Evolutionary conservation across 2,797 vertebrate species (phyloP).

Genomic region (Pogonophryne albipinna): DNA sequence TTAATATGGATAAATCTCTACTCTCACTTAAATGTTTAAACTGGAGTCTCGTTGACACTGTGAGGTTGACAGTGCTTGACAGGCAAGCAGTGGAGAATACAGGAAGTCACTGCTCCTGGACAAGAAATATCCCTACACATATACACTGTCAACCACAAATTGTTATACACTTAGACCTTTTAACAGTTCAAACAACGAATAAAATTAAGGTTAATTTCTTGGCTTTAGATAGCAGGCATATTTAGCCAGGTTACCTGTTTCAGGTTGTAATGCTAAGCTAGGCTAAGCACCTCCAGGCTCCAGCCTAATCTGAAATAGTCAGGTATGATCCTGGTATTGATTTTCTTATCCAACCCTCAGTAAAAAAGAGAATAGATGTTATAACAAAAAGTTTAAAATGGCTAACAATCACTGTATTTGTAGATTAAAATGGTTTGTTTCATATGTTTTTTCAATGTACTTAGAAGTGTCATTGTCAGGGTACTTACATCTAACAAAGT

Average conservation of each 20-base stretch:
- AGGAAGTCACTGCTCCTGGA: not conserved
- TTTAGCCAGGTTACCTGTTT: not conserved
- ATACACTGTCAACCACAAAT: not conserved
- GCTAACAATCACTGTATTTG: not conserved
- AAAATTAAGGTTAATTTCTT: not conserved
- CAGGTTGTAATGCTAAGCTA: slow-evolving; percentile 1
- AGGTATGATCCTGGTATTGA: not conserved
- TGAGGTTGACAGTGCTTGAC: slow-evolving; percentile 23
- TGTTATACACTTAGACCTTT: not conserved
- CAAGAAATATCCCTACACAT: not conserved
- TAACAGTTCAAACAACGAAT: not conserved
- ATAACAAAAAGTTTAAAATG: not conserved
- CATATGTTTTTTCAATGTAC: not conserved
- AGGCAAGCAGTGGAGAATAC: not conserved
- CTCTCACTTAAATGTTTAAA: not conserved
- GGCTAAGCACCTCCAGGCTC: not conserved
- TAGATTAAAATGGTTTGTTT: not conserved
- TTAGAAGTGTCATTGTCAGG: not conserved
- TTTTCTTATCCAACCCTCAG: not conserved
- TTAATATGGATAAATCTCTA: slow-evolving; percentile 47
- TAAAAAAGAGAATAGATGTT: not conserved
- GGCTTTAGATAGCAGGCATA: not conserved
- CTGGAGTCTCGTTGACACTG: not conserved
- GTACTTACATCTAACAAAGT: not conserved
- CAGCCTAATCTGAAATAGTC: not conserved